A percentile compares a stretch with the other conserved stretches of the same genome.
These are phyloP conservation scores for Ceratina australensis DNA, from an alignment of 1,140 invertebrate species.

Conservation along the genomic window DNA sequence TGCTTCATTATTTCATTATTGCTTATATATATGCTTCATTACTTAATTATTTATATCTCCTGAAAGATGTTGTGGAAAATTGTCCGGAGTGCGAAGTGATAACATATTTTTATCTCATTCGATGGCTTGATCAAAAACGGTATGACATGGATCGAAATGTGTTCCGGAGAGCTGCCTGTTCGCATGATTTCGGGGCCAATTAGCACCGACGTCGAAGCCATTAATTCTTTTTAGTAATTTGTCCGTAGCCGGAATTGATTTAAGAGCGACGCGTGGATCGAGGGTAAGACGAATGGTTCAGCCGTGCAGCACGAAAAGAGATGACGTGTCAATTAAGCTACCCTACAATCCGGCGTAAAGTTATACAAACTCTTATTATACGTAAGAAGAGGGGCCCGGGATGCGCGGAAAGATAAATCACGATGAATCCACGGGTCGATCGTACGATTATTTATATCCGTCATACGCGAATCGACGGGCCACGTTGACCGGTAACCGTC, in stretches of 20 bases:
- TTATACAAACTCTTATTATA: constrained; percentile 38
- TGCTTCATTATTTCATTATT: too few relatives aligned
- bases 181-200: constrained; percentile 62
- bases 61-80: too few relatives aligned
- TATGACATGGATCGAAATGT: constrained; percentile 28
- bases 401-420: constrained; percentile 53
- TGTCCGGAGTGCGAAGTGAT: too few relatives aligned
- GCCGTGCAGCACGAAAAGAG: constrained; percentile 46
- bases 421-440: constrained; percentile 36
- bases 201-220: constrained; percentile 59
- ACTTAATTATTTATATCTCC: too few relatives aligned
- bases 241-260: constrained; percentile 61
- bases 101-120: too few relatives aligned
- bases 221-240: constrained; percentile 68
- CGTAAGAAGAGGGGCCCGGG: constrained; percentile 12
- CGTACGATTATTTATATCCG: constrained; percentile 54
- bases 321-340: constrained; percentile 64
- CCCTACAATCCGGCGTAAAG: constrained; percentile 57
- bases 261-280: constrained; percentile 60
- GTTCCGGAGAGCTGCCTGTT: constrained; percentile 4
- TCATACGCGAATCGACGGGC: constrained; percentile 39
- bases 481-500: constrained; percentile 5
- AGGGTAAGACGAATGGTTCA: constrained; percentile 62
- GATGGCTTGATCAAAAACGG: constrained; percentile 19
- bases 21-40: too few relatives aligned